Percentiles rank a stretch among this genome's conserved stretches.
Evolutionary conservation across 2,888 invertebrate genomes (phyloP).

Genomic region (Nipponacmea schrenckii): DNA sequence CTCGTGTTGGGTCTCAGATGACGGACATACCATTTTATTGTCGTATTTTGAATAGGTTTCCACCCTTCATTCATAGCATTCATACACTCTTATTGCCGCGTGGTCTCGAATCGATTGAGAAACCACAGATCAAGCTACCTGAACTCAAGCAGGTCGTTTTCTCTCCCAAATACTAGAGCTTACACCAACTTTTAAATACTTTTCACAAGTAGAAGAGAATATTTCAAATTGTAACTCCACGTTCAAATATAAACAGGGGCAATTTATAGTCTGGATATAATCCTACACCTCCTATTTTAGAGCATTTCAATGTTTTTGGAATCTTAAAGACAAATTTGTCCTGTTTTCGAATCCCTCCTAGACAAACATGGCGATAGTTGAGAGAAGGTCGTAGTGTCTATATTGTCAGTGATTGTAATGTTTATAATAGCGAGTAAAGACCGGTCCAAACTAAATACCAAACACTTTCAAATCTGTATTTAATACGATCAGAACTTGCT

Average conservation of each 20-base stretch:
- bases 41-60: neutral
- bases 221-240: conserved; percentile 15
- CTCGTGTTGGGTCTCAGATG: neutral
- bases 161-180: conserved; percentile 6
- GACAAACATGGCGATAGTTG: conserved; percentile 8
- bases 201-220: conserved; percentile 19
- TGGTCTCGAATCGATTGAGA: conserved; percentile 14
- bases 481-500: too few species aligned
- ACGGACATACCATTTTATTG: neutral
- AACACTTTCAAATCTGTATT: neutral
- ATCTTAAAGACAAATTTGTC: conserved; percentile 23
- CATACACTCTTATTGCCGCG: conserved; percentile 12
- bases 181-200: conserved; percentile 18
- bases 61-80: neutral
- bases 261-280: conserved; percentile 18
- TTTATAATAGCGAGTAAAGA: conserved; percentile 4
- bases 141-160: neutral
- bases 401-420: neutral
- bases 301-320: conserved; percentile 22
- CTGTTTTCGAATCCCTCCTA: conserved; percentile 12
- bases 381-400: conserved; percentile 12
- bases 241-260: conserved; percentile 21
- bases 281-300: conserved; percentile 23
- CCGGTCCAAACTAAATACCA: neutral
- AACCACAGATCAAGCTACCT: neutral